Conservation (phyloP, 2,113 vertebrate genomes). For the Odocoileus hemionus region DNA sequence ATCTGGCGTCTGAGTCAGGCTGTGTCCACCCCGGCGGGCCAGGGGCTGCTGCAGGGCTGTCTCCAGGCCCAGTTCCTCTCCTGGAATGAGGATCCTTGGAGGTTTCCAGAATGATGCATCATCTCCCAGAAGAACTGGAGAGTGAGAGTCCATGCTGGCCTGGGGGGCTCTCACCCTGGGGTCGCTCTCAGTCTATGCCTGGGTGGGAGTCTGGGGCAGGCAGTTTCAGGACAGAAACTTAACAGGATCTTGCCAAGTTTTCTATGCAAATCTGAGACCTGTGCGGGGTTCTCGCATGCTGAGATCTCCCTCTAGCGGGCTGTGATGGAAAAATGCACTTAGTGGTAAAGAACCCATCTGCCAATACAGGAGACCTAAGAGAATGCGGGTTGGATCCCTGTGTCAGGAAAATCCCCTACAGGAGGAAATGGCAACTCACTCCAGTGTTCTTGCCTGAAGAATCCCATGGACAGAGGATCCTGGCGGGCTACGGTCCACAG, state of each 20-base stretch:
- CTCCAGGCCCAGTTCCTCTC: background rate
- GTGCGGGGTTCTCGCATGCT: accelerated
- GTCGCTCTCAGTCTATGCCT: background rate
- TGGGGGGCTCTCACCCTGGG: accelerated
- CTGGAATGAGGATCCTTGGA: background rate
- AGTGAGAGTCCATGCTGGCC: background rate
- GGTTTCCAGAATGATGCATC: background rate
- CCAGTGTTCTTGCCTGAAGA: background rate
- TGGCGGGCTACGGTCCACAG: background rate
- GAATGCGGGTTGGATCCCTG: background rate
- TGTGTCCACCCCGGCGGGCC: accelerated
- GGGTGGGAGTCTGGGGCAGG: background rate
- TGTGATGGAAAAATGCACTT: background rate
- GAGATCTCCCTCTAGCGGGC: background rate
- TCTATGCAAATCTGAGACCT: background rate
- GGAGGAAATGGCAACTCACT: background rate
- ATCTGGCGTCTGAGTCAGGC: background rate
- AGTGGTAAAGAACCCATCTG: background rate
- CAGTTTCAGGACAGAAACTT: background rate
- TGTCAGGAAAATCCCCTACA: background rate
- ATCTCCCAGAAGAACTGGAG: background rate
- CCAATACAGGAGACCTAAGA: background rate
- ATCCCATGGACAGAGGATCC: background rate
- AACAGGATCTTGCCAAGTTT: background rate
- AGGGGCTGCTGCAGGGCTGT: background rate